phyloP scores from a whole-genome alignment of 2,888 invertebrate species.

The Embidobia sp. region DNA sequence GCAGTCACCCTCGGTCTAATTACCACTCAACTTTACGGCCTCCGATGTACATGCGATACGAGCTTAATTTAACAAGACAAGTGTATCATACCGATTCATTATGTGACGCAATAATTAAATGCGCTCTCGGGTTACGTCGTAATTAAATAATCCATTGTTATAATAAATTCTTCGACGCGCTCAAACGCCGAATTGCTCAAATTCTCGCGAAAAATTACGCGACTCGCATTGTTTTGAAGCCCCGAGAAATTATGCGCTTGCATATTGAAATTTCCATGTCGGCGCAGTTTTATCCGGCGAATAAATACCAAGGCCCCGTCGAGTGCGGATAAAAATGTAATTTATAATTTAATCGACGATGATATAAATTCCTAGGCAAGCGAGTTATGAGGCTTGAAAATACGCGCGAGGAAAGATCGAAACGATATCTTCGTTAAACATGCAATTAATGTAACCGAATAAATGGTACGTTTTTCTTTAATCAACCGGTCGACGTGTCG shows the following conservation, averaged over 20 bases:
- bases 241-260: too few species aligned
- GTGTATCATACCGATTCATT: constrained; percentile 34
- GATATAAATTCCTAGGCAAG: constrained; percentile 39
- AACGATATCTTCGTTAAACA: constrained; percentile 62
- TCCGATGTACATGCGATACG: constrained; percentile 49
- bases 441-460: constrained; percentile 62
- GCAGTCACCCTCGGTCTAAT: constrained; percentile 75
- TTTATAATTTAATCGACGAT: constrained; percentile 42
- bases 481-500: constrained; percentile 56
- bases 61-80: constrained; percentile 35
- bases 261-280: constrained; percentile 21
- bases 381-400: constrained; percentile 52
- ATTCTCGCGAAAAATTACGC: too few species aligned
- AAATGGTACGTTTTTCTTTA: constrained; percentile 59
- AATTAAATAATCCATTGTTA: background rate
- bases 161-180: too few species aligned
- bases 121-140: background rate
- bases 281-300: background rate
- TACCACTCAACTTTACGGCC: constrained; percentile 76
- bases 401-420: constrained; percentile 47
- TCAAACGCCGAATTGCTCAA: too few species aligned
- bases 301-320: constrained; percentile 30
- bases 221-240: too few species aligned
- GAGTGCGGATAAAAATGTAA: constrained; percentile 33
- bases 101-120: constrained; percentile 31